Conservation (phyloP, 1,140 invertebrate genomes). For the Belonocnema kinseyi region DNA sequence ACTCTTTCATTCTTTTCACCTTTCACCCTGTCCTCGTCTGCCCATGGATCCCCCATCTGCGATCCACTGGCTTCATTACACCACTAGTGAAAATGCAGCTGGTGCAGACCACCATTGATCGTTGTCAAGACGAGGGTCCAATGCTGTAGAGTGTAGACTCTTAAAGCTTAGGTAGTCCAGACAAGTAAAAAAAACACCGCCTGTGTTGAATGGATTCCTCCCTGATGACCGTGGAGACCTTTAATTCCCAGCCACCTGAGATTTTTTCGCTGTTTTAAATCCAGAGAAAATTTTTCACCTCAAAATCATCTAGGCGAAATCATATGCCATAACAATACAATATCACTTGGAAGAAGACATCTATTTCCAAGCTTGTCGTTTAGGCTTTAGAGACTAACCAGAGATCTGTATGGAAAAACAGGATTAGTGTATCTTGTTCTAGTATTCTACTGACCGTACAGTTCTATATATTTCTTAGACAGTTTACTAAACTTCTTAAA, state of each 20-base stretch:
- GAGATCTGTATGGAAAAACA: no score
- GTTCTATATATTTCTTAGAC: no score
- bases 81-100: constrained; percentile 19
- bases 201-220: constrained; percentile 7
- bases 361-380: no score
- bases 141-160: neutral
- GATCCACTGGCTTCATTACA: neutral
- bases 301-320: no score
- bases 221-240: neutral
- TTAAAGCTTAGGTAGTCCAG: neutral
- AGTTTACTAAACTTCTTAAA: no score
- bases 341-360: no score
- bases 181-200: constrained; percentile 13
- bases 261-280: neutral
- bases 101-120: constrained; percentile 24
- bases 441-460: no score
- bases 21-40: neutral
- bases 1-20: neutral
- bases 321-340: no score
- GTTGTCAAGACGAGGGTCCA: constrained; percentile 16
- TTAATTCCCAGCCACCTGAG: constrained; percentile 21
- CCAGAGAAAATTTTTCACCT: no score
- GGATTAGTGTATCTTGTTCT: no score
- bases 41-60: neutral
- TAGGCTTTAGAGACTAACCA: no score